Base-by-base conservation (phyloP, 2,888 invertebrate species). In the Tupiocoris notatus region DNA sequence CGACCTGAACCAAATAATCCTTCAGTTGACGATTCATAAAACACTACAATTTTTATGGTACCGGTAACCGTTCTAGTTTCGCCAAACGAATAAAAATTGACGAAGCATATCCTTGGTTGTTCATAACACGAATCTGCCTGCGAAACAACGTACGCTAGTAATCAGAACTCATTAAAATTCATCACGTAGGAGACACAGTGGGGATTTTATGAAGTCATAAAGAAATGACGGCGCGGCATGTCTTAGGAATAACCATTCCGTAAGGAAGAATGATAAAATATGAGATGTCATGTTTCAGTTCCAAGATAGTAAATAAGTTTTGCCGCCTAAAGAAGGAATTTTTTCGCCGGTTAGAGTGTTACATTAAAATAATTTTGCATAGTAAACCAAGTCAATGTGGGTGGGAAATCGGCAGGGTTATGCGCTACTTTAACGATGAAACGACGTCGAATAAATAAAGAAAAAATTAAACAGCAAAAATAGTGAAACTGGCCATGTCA, bases 101-200 rank as follows among this genome's bases (percentile, higher is more conserved):
- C 39, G 39, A 12, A 39, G 39, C 39, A 39, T 39, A 12, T 3
- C n/a, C n/a, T n/a, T n/a, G n/a, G n/a, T n/a, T n/a, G n/a, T n/a
- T n/a, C n/a, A n/a, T n/a, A n/a, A n/a, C n/a, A n/a, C n/a, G n/a
- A n/a, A n/a, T n/a, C 39, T 7, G 39, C 39, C 3, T 39, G 39
- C 39, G 12, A 12, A 3, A 39, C 12, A 39, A 39, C n/a, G 39
- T 21, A 22, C 67, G 21, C 66, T n/a, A n/a, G n/a, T n/a, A n/a
- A n/a, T n/a, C n/a, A n/a, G n/a, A n/a, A n/a, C n/a, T 66, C 66
- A 67, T 67, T 67, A 67, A 67, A 67, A 67, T 67, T 67, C 67
- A 67, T 54, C 67, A 67, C 25, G 24, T 64, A 12, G 20, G 57
- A 54, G 67, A 56, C 67, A 20, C 67, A 57, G 67, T n/a, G 21